Conservation (phyloP, 2,113 vertebrate genomes). For the Cololabis saira region DNA sequence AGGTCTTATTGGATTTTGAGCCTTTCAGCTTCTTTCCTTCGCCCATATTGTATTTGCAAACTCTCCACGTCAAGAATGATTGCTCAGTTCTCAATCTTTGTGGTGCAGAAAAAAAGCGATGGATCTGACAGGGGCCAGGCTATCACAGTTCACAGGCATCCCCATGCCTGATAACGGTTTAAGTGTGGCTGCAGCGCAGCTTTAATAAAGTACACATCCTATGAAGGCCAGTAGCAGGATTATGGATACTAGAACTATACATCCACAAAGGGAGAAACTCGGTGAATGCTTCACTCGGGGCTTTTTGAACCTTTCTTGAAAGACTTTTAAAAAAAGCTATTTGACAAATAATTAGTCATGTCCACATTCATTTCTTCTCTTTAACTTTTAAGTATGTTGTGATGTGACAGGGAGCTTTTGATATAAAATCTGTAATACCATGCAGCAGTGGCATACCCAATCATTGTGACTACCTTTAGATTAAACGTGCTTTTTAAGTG, state of each 20-base stretch:
- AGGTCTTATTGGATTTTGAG: slow-evolving; percentile 74
- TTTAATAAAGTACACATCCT: slow-evolving; percentile 65
- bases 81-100: slow-evolving; percentile 75
- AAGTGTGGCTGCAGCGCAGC: slow-evolving; percentile 48
- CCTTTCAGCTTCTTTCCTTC: slow-evolving; percentile 71
- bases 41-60: slow-evolving; percentile 77
- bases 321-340: slow-evolving; percentile 52
- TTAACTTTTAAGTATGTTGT: slow-evolving; percentile 57
- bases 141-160: slow-evolving; percentile 70
- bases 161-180: slow-evolving; percentile 62
- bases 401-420: slow-evolving; percentile 13
- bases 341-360: slow-evolving; percentile 73
- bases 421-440: slow-evolving; percentile 21
- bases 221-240: slow-evolving; percentile 65
- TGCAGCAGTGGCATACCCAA: slow-evolving; percentile 30
- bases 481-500: slow-evolving; percentile 15
- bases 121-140: slow-evolving; percentile 68
- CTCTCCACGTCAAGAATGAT: slow-evolving; percentile 72
- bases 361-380: slow-evolving; percentile 43
- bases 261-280: slow-evolving; percentile 63
- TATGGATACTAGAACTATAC: slow-evolving; percentile 68
- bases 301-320: slow-evolving; percentile 56
- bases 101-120: slow-evolving; percentile 41
- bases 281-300: slow-evolving; percentile 49
- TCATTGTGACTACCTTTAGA: slow-evolving; percentile 40